Conservation (phyloP, 53 echinoderm and acorn worm genomes). For the Patiria pectinifera region DNA sequence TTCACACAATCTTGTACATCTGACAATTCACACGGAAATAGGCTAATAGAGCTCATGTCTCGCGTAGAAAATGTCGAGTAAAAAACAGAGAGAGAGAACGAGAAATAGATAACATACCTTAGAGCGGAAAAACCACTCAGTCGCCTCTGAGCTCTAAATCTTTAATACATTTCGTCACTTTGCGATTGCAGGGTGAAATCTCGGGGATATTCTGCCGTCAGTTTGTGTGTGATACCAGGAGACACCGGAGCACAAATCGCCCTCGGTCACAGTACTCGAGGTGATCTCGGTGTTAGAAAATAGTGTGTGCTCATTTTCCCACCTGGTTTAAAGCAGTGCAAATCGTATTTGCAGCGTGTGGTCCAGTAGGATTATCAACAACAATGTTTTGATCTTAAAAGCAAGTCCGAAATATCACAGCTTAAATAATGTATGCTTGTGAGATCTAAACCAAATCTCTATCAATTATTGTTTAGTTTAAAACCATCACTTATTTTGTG, state of each 20-base stretch:
- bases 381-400: no score
- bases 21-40: slow-evolving; percentile 38
- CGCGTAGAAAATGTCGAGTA: neutral
- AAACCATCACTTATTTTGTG: no score
- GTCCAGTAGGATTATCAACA: no score
- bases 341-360: neutral
- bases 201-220: neutral
- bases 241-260: neutral
- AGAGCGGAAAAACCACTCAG: slow-evolving; percentile 50
- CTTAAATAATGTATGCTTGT: no score
- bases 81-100: no score
- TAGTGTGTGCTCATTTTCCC: neutral
- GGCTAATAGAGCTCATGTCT: slow-evolving; percentile 41
- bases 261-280: neutral
- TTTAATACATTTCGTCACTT: neutral
- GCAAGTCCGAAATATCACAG: no score
- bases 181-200: neutral
- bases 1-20: slow-evolving; percentile 44
- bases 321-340: neutral
- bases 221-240: neutral
- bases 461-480: no score
- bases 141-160: neutral
- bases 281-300: neutral
- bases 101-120: slow-evolving; percentile 17
- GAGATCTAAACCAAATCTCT: no score